phyloP scores from a whole-genome alignment of 2,888 invertebrate genomes.

The Drosophila limbata region DNA sequence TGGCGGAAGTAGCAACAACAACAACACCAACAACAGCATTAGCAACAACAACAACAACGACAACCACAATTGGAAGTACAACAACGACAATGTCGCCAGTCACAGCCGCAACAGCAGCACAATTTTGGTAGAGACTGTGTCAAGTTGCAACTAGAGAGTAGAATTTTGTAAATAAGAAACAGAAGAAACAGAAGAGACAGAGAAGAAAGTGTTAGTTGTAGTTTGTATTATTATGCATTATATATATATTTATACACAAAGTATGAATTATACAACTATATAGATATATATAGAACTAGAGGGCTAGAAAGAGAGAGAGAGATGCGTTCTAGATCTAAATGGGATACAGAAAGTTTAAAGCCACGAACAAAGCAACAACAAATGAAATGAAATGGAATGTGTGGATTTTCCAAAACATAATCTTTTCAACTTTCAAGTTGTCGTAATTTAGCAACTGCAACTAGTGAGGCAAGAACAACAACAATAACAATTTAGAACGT shows the following conservation, averaged over 20 bases:
- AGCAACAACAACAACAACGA: slow-evolving; percentile 7
- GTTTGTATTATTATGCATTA: slow-evolving; percentile 59
- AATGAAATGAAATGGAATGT: slow-evolving; percentile 1
- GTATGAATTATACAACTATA: slow-evolving; percentile 4
- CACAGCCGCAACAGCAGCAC: slow-evolving; percentile 48
- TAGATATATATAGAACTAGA: slow-evolving; percentile 25
- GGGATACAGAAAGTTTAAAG: slow-evolving; percentile 5
- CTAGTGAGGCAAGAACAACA: slow-evolving; percentile 8
- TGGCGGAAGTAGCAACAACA: slow-evolving; percentile 46
- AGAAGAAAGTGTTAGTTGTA: slow-evolving; percentile 37
- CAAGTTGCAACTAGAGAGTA: slow-evolving; percentile 19
- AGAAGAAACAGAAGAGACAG: not conserved
- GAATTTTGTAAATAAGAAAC: slow-evolving; percentile 59
- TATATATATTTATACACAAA: slow-evolving; percentile 42
- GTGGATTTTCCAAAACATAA: slow-evolving; percentile 21
- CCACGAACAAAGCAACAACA: slow-evolving; percentile 29
- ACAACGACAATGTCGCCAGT: slow-evolving; percentile 43
- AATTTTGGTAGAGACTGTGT: slow-evolving; percentile 60
- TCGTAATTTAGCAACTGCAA: slow-evolving; percentile 24
- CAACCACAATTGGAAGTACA: slow-evolving; percentile 31
- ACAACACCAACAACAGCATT: slow-evolving; percentile 65
- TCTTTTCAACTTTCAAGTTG: slow-evolving; percentile 4
- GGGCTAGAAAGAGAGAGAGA: slow-evolving; percentile 9
- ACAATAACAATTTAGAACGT: slow-evolving; percentile 15
- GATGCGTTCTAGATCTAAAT: not conserved